Percentiles rank a stretch among this genome's conserved stretches.
Evolutionary conservation across 2,113 vertebrate genomes (phyloP).

Genomic region (Brevimyrus niger): DNA sequence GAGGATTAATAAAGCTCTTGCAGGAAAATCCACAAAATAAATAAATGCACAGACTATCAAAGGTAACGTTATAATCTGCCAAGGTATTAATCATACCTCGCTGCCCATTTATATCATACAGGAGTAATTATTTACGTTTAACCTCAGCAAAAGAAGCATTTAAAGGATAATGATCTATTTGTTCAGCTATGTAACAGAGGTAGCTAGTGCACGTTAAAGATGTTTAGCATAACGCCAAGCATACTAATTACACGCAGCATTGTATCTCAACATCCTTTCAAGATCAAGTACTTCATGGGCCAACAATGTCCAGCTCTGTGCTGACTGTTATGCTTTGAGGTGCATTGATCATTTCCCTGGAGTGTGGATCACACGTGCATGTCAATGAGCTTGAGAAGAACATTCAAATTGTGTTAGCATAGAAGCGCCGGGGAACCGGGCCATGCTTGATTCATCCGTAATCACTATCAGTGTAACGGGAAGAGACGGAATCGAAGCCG

Average conservation of each 20-base stretch:
- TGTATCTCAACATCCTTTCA: background rate
- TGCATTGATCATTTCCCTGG: background rate
- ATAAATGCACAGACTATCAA: background rate
- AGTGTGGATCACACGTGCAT: constrained; percentile 6
- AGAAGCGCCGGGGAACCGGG: background rate
- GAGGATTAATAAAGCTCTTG: background rate
- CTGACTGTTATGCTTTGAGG: background rate
- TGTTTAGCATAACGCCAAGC: background rate
- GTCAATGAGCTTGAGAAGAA: constrained; percentile 9
- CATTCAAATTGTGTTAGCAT: background rate
- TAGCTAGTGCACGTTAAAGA: background rate
- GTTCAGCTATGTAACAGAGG: background rate
- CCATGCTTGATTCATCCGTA: background rate
- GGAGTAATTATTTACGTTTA: background rate
- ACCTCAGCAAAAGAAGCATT: background rate
- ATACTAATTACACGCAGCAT: background rate
- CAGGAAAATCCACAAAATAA: background rate
- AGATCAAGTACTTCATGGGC: background rate
- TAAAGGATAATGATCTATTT: background rate
- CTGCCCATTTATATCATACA: background rate
- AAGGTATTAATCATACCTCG: background rate
- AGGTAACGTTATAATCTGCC: background rate
- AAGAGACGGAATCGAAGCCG: constrained; percentile 1
- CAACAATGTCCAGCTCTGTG: background rate
- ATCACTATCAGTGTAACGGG: background rate